A percentile compares a stretch with the other conserved stretches of the same genome.
Conservation (phyloP, 2,888 invertebrate genomes). For the Aquatica leii region DNA sequence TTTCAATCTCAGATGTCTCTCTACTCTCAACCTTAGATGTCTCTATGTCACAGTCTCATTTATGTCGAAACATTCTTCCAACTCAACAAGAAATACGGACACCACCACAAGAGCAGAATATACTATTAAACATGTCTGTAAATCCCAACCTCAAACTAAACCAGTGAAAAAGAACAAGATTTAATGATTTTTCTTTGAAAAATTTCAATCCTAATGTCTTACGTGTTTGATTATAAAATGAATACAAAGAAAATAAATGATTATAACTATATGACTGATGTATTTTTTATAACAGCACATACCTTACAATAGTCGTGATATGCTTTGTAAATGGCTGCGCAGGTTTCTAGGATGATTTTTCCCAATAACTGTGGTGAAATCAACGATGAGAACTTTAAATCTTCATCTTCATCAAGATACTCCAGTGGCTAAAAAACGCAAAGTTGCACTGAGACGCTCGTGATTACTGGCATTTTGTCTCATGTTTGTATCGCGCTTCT, state of each 20-base stretch:
- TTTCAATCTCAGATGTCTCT: no score
- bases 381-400: slow-evolving; percentile 3
- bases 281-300: neutral
- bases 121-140: no score
- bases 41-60: neutral
- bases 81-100: neutral
- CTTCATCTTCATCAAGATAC: neutral
- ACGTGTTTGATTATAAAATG: no score
- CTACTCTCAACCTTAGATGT: neutral
- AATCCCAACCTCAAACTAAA: no score
- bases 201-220: neutral
- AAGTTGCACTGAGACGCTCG: no score
- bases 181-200: neutral
- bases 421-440: slow-evolving; percentile 6
- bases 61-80: slow-evolving; percentile 5
- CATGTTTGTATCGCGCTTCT: neutral
- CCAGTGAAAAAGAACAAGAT: neutral
- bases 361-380: slow-evolving; percentile 6
- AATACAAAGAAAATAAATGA: neutral
- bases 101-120: neutral
- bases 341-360: slow-evolving; percentile 2
- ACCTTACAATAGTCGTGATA: neutral
- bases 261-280: neutral
- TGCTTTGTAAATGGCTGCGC: slow-evolving; percentile 4
- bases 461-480: neutral